Conservation (phyloP, 2,113 vertebrate species). For the Sebastes schlegelii region DNA sequence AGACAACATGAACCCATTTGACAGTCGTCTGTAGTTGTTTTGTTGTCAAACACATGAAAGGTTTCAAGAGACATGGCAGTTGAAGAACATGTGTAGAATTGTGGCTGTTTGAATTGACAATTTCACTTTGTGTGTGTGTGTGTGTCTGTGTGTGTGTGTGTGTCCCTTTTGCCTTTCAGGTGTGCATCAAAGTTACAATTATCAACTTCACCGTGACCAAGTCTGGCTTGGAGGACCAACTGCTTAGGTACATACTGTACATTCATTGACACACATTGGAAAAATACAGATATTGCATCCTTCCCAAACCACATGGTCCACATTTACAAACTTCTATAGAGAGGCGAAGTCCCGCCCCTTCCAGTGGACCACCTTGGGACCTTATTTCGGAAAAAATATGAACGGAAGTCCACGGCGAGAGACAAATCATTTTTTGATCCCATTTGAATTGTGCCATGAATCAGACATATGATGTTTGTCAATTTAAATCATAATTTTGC, state of each 20-base stretch:
- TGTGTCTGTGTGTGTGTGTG: background rate
- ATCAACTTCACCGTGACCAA: conserved; percentile 93
- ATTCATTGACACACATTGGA: background rate
- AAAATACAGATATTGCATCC: background rate
- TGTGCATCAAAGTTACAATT: conserved; percentile 94
- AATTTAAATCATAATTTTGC: no score
- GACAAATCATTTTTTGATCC: no score
- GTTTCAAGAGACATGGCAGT: background rate
- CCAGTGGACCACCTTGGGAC: no score
- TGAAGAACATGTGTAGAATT: background rate
- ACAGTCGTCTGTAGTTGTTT: background rate
- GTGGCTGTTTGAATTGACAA: background rate
- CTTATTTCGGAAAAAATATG: no score
- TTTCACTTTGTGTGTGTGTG: background rate
- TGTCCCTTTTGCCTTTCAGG: conserved; percentile 76
- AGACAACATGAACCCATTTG: background rate
- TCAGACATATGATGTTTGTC: no score
- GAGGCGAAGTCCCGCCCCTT: no score
- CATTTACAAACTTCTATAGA: background rate
- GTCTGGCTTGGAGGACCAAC: conserved; percentile 90
- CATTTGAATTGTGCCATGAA: no score
- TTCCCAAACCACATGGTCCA: background rate
- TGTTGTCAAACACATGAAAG: background rate
- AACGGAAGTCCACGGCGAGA: no score
- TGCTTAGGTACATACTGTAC: conserved; percentile 84